Percentiles rank a stretch among this genome's conserved stretches.
These are phyloP conservation scores for Embiotoca jacksoni DNA, from an alignment of 2,113 vertebrate species.

Conservation along the genomic window DNA sequence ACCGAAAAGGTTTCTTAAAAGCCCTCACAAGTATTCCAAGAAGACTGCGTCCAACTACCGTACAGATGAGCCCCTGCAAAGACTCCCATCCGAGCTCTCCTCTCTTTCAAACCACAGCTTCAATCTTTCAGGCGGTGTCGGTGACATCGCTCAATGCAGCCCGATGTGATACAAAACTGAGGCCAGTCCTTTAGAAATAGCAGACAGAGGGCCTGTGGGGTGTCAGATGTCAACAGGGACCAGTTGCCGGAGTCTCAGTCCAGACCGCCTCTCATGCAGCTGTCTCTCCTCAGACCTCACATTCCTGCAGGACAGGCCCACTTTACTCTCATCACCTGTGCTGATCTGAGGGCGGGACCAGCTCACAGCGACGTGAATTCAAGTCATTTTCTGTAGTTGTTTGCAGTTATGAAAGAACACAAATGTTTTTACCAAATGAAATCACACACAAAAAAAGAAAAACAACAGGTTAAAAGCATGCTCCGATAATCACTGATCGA, in stretches of 20 bases:
- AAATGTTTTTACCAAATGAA: neutral
- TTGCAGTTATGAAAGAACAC: neutral
- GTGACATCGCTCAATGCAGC: conserved; percentile 17
- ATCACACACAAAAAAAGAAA: neutral
- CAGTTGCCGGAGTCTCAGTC: conserved; percentile 79
- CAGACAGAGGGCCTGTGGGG: conserved; percentile 64
- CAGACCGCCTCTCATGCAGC: conserved; percentile 71
- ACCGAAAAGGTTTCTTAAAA: too few relatives aligned
- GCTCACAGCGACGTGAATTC: conserved; percentile 15
- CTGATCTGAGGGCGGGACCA: conserved; percentile 44
- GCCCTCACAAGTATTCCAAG: neutral
- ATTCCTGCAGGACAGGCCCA: conserved; percentile 80
- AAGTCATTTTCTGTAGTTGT: neutral
- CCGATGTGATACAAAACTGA: conserved; percentile 55
- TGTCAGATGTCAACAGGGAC: conserved; percentile 76
- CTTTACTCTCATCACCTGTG: conserved; percentile 80
- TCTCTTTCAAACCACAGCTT: neutral
- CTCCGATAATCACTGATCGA: neutral
- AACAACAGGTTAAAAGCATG: neutral
- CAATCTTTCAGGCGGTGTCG: conserved; percentile 24
- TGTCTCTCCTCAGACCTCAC: conserved; percentile 80
- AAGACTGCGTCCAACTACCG: neutral
- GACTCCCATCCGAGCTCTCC: conserved; percentile 6
- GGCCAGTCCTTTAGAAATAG: conserved; percentile 69
- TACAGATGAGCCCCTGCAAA: neutral